Evolutionary conservation across 92 coral and sea anemone genomes (phyloP).

Genomic region (Epizoanthus rinbou): DNA sequence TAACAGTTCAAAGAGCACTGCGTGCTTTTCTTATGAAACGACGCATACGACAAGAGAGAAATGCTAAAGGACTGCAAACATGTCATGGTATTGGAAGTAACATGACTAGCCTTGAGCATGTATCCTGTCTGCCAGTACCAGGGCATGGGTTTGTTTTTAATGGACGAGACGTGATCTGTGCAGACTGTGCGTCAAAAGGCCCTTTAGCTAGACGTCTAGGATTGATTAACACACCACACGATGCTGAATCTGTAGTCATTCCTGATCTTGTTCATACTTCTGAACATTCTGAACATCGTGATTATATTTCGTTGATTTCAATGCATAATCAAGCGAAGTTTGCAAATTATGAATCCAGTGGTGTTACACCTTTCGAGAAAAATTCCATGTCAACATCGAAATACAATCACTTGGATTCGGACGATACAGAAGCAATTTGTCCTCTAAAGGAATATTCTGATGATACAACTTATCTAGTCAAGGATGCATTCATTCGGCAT

Average conservation of each 20-base stretch:
- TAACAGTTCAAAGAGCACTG: slow-evolving; percentile 36
- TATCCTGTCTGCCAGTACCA: not conserved
- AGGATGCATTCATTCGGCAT: slow-evolving; percentile 2
- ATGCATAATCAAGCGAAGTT: not conserved
- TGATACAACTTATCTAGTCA: not conserved
- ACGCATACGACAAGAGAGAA: slow-evolving; percentile 1
- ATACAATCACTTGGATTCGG: not conserved
- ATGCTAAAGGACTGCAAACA: not conserved
- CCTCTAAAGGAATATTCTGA: not conserved
- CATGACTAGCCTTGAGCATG: not conserved
- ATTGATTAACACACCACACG: not conserved
- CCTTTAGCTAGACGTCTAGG: not conserved
- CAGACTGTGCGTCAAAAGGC: slow-evolving; percentile 9
- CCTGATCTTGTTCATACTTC: not conserved
- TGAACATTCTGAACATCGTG: not conserved
- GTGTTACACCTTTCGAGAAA: not conserved
- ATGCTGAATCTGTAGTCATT: not conserved
- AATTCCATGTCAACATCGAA: not conserved
- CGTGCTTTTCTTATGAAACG: slow-evolving; percentile 22
- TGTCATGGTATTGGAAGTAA: not conserved
- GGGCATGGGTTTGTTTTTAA: not conserved
- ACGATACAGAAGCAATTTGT: not conserved
- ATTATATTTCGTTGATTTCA: not conserved
- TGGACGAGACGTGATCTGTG: slow-evolving; percentile 3
- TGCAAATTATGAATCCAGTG: not conserved